Evolutionary conservation across 2,113 vertebrate species (phyloP), one percentile per base, ranked within the genome.

Genomic region (Poeciliopsis retropinna): DNA sequence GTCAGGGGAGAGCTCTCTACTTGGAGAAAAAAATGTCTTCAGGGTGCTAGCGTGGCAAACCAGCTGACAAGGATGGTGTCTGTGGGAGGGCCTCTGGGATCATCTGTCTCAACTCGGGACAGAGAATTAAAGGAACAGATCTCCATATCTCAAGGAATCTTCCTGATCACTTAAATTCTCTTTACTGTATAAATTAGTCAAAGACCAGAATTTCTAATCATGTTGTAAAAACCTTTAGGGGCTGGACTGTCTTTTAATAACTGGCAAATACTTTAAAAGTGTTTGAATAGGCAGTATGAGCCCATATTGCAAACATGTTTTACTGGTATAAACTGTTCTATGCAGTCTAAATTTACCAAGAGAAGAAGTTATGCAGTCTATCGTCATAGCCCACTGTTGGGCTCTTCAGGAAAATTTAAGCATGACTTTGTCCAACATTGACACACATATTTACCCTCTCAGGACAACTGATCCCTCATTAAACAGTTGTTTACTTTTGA

Each of bases 21-120:
- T 47, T 37, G 32, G 7, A 78, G 64, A 64, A 15, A 68, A 27
- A 37, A 73, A 67, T 60, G 67, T 67, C 63, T 81, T 76, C 8
- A 68, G 60, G 64, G 30, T 32, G 15, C 15, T 22, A 7, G 47
- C 7, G 0, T 57, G 22, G 69, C 28, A 70, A 47, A 60, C 67
- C 61, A 65, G 69, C 72, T 84, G 75, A 67, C 57, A 5, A 13
- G 11, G 34, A 65, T 87, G 79, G 78, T 28, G 34, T 83, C 72
- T 66, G 32, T 66, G 60, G 72, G 63, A 10, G 25, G 34, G 57
- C 78, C 68, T 57, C 51, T 31, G 32, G 73, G 84, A 81, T 80
- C 71, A 71, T 66, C 57, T 28, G 32, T 80, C 47, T 72, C 66
- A 44, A 61, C 75, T 39, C 13, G 3, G 28, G 68, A 32, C 57